These are phyloP conservation scores for Fragum whitleyi DNA, from an alignment of 2,888 invertebrate species.

Conservation along the genomic window DNA sequence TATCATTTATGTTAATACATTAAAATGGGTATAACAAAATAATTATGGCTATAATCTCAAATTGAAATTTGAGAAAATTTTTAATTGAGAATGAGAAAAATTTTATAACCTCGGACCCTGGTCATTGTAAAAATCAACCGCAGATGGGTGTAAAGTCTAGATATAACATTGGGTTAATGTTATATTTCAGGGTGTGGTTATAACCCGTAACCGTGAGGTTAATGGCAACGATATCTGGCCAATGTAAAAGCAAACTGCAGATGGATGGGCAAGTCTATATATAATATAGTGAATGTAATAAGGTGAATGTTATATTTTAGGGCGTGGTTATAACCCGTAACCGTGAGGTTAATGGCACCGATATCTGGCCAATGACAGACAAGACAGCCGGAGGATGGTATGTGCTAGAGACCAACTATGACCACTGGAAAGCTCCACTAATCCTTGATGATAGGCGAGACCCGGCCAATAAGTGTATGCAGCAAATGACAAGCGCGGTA, in stretches of 20 bases:
- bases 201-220: slow-evolving; percentile 84
- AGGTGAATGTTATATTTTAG: slow-evolving; percentile 72
- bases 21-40: too few relatives aligned
- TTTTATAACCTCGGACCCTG: too few relatives aligned
- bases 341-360: slow-evolving; percentile 81
- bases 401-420: slow-evolving; percentile 88
- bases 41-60: too few relatives aligned
- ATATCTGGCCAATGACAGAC: slow-evolving; percentile 83
- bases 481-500: slow-evolving; percentile 82
- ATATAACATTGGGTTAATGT: too few relatives aligned
- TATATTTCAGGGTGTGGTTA: slow-evolving; percentile 85
- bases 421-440: slow-evolving; percentile 87
- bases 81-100: too few relatives aligned
- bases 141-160: too few relatives aligned
- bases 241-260: too few relatives aligned
- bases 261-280: too few relatives aligned
- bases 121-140: too few relatives aligned
- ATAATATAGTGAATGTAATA: too few relatives aligned
- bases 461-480: slow-evolving; percentile 87
- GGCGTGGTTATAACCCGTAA: slow-evolving; percentile 86
- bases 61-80: too few relatives aligned
- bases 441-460: slow-evolving; percentile 87
- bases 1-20: too few relatives aligned
- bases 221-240: slow-evolving; percentile 84
- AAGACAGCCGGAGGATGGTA: slow-evolving; percentile 84